Evolutionary conservation across 92 coral and sea anemone genomes (phyloP).

Genomic region (Umimayanthus kanabou): DNA sequence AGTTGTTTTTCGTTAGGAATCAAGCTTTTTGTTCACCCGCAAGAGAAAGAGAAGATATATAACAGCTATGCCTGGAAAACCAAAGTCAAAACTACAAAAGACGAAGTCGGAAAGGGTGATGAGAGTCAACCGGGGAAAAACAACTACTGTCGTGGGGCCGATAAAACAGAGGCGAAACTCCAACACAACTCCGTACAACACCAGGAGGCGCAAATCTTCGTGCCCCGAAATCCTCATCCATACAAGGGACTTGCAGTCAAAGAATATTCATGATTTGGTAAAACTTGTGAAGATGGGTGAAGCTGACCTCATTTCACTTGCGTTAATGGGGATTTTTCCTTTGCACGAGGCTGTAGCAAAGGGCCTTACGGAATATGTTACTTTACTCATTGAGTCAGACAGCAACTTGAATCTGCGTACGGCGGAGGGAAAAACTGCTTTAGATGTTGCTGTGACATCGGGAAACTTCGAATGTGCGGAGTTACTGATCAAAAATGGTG

Average conservation of each 20-base stretch:
- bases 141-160: slow-evolving; percentile 7
- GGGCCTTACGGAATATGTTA: slow-evolving; percentile 62
- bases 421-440: slow-evolving; percentile 65
- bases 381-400: slow-evolving; percentile 57
- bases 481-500: slow-evolving; percentile 75
- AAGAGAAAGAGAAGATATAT: neutral
- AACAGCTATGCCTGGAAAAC: slow-evolving; percentile 29
- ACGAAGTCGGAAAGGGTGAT: slow-evolving; percentile 43
- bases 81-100: slow-evolving; percentile 39
- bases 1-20: neutral
- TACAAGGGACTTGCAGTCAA: slow-evolving; percentile 58
- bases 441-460: slow-evolving; percentile 70
- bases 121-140: slow-evolving; percentile 17
- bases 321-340: slow-evolving; percentile 67
- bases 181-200: slow-evolving; percentile 38
- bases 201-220: slow-evolving; percentile 59
- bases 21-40: neutral
- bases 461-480: slow-evolving; percentile 88
- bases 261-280: slow-evolving; percentile 65
- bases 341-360: slow-evolving; percentile 72
- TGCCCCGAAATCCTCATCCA: slow-evolving; percentile 78
- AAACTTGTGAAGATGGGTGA: slow-evolving; percentile 77
- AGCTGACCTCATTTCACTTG: slow-evolving; percentile 67
- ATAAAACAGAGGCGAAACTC: slow-evolving; percentile 41
- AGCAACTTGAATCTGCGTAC: slow-evolving; percentile 60